Percentiles rank a stretch among this genome's conserved stretches.
These are phyloP conservation scores for Acanthosoma haemorrhoidale DNA, from an alignment of 2,888 invertebrate species.

Conservation along the genomic window DNA sequence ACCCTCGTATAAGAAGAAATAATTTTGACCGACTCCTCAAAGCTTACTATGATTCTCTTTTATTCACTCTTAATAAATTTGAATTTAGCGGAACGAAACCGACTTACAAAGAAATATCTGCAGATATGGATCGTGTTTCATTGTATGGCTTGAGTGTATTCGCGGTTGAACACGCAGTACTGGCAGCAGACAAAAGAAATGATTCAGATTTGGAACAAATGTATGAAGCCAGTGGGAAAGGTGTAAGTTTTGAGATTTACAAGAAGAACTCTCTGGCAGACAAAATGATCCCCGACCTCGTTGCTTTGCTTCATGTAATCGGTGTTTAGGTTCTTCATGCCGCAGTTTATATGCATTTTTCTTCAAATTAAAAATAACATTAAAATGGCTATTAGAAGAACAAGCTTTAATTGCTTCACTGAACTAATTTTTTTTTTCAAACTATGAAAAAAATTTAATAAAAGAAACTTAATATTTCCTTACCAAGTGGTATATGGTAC, in stretches of 20 bases:
- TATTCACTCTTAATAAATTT: background rate
- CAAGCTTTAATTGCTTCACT: no score
- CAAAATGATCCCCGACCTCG: background rate
- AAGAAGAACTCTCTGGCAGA: background rate
- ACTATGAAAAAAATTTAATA: no score
- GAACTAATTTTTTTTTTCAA: no score
- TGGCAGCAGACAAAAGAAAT: background rate
- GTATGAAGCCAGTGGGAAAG: background rate
- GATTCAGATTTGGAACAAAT: background rate
- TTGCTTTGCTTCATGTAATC: background rate
- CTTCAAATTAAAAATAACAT: no score
- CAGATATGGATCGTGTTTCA: slow-evolving; percentile 1
- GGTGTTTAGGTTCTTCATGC: background rate
- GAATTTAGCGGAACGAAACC: background rate
- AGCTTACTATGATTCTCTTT: background rate
- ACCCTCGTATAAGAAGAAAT: background rate
- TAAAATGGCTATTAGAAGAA: no score
- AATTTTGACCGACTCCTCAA: background rate
- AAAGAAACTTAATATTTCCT: no score
- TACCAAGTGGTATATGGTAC: no score
- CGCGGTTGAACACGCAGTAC: background rate
- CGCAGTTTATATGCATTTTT: no score
- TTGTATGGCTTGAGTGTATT: background rate
- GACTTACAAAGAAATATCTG: background rate
- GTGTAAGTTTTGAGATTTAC: background rate